Percentiles rank a stretch among this genome's conserved stretches.
These are phyloP conservation scores for Parnassius mnemosyne DNA, from an alignment of 2,888 invertebrate species.

Conservation along the genomic window DNA sequence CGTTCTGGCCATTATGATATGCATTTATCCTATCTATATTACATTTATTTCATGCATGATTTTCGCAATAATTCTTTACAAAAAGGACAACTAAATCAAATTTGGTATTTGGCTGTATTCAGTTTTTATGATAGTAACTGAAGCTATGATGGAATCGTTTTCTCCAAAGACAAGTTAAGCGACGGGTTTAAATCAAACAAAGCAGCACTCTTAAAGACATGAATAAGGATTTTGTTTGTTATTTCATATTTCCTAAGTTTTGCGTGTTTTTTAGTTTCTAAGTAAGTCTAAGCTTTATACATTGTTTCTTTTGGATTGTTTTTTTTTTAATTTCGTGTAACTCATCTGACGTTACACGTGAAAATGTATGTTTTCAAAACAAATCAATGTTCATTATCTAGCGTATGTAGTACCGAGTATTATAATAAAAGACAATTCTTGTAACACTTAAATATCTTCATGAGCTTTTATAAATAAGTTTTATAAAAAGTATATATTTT, in stretches of 20 bases:
- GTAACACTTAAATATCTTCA: constrained; percentile 68
- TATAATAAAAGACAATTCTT: constrained; percentile 75
- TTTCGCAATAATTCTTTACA: constrained; percentile 1
- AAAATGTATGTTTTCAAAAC: constrained; percentile 38
- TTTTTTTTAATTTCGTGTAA: constrained; percentile 3
- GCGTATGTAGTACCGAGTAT: constrained; percentile 37
- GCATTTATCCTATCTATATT: constrained; percentile 53
- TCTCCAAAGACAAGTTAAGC: constrained; percentile 40
- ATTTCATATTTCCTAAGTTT: constrained; percentile 54
- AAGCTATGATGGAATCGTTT: constrained; percentile 41
- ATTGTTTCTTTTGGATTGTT: constrained; percentile 45
- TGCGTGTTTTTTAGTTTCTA: constrained; percentile 47
- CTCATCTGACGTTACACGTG: constrained; percentile 29
- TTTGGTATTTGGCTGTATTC: constrained; percentile 9
- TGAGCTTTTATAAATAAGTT: constrained; percentile 76
- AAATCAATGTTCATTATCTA: constrained; percentile 21
- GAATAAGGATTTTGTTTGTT: constrained; percentile 53
- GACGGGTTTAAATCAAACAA: constrained; percentile 47
- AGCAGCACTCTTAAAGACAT: constrained; percentile 78
- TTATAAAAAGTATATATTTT: constrained; percentile 70
- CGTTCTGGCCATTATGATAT: constrained; percentile 53
- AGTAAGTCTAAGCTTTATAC: constrained; percentile 22
- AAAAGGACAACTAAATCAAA: constrained; percentile 44
- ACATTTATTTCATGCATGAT: constrained; percentile 7
- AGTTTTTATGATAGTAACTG: constrained; percentile 39